Evolutionary conservation across 2,113 vertebrate genomes (phyloP).

Genomic region (Gymnocephalus cernua): DNA sequence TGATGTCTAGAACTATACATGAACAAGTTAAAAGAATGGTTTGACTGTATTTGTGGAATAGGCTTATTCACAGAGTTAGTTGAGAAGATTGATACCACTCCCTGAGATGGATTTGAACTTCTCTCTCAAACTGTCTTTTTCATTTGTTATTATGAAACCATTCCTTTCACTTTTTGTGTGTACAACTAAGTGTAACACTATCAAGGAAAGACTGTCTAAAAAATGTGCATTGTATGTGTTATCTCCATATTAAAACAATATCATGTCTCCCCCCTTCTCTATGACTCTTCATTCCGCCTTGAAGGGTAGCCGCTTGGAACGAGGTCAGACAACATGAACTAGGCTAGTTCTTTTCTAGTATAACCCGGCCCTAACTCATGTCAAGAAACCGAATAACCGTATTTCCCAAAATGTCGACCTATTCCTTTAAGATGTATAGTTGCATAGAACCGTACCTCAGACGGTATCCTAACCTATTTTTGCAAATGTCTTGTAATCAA

Average conservation of each 20-base stretch:
- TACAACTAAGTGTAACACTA: neutral
- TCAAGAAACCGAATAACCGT: neutral
- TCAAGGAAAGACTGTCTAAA: neutral
- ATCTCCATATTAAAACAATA: neutral
- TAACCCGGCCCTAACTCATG: too few relatives aligned
- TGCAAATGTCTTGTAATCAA: slow-evolving; percentile 8
- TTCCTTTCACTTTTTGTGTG: neutral
- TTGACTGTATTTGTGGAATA: neutral
- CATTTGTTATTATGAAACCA: neutral
- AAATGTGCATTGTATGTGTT: neutral
- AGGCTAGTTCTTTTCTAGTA: neutral
- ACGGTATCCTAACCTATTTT: neutral
- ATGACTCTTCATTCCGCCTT: neutral
- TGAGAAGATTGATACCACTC: neutral
- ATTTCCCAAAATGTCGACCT: neutral
- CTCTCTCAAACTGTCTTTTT: neutral
- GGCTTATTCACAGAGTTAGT: neutral
- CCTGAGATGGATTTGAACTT: neutral
- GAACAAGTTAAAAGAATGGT: neutral
- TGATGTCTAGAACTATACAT: neutral
- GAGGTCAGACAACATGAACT: neutral
- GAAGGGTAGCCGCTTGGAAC: neutral
- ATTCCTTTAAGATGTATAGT: neutral
- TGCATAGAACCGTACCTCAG: neutral
- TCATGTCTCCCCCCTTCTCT: neutral